Evolutionary conservation across 2,113 vertebrate genomes (phyloP), one percentile per base, ranked within the genome.

Genomic region (Grallaria varia): DNA sequence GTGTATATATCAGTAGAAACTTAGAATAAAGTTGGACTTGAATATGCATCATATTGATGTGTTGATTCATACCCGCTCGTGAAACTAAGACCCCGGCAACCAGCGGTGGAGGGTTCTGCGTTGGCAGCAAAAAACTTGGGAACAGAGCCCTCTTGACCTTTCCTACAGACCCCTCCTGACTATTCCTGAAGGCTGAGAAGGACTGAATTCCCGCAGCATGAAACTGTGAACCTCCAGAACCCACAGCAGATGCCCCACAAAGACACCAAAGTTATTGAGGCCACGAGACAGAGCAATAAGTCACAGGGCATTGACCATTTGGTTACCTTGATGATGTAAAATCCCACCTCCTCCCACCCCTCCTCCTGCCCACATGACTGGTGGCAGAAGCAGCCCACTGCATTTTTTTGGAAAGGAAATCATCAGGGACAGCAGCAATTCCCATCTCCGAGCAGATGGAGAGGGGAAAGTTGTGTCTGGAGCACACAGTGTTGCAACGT

Each of bases 211-310:
- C 87, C 74, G 72, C 55, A 88, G 55, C 67, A 72, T 31, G 52
- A 71, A 85, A 1, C 49, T 6, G 14, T 9, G 12, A 73, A 91
- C n/a, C 12, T 86, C 47, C 12, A 31, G 53, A 12, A 3, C 49
- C 55, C 20, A 2, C 56, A 77, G 91, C 50, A 94, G 93, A 95
- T 68, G 47, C 90, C 40, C 49, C 28, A 77, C 53, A 53, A 52
- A 88, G 90, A 96, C 72, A 92, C 24, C 0, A 0, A 84, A 94
- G 64, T 87, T 95, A 81, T 39, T 56, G 88, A 92, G 68, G 90
- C 68, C 88, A 81, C 22, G 8, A 64, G 90, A 53, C 85, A 72
- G 52, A 91, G 80, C 47, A 63, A 89, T 87, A 94, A 96, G 93
- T 94, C 76, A 89, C 52, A 81, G 60, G 2, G 10, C 4, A 12